Conservation (phyloP, 1,140 invertebrate species). For the Caenorhabditis briggsae region DNA sequence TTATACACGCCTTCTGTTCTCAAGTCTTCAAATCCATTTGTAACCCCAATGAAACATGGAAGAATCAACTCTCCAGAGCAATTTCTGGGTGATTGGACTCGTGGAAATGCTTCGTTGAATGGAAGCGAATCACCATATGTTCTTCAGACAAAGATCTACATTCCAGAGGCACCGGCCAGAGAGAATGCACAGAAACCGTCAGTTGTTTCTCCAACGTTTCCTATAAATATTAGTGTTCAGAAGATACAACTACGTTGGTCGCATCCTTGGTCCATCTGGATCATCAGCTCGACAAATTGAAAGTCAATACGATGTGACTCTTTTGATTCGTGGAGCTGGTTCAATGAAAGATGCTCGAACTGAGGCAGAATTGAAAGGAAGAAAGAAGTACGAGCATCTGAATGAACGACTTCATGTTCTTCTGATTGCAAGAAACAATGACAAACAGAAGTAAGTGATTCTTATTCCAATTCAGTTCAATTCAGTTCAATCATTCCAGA, state of each 20-base stretch:
- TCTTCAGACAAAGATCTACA: slow-evolving; percentile 37
- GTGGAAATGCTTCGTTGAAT: background rate
- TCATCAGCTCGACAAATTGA: slow-evolving; percentile 96
- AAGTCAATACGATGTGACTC: slow-evolving; percentile 91
- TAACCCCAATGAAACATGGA: slow-evolving; percentile 6
- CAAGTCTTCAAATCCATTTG: background rate
- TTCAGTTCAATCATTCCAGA: background rate
- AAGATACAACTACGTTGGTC: slow-evolving; percentile 90
- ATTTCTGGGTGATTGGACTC: slow-evolving; percentile 8
- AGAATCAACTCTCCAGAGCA: background rate
- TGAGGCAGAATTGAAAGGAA: slow-evolving; percentile 97
- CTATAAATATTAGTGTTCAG: slow-evolving; percentile 22
- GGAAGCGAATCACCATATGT: background rate
- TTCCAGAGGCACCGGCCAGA: background rate
- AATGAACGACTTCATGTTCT: slow-evolving; percentile 97
- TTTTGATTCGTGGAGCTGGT: slow-evolving; percentile 99
- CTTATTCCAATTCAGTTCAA: too few species aligned
- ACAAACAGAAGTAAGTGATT: background rate
- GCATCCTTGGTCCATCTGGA: slow-evolving; percentile 95
- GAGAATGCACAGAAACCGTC: background rate
- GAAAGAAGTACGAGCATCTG: slow-evolving; percentile 99
- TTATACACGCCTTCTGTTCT: background rate
- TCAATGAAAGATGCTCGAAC: slow-evolving; percentile 82
- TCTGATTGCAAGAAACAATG: slow-evolving; percentile 44
- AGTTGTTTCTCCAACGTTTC: background rate